Evolutionary conservation across 2,113 vertebrate species (phyloP), one percentile per base, ranked within the genome.

Genomic region (Oenanthe oenanthe): DNA sequence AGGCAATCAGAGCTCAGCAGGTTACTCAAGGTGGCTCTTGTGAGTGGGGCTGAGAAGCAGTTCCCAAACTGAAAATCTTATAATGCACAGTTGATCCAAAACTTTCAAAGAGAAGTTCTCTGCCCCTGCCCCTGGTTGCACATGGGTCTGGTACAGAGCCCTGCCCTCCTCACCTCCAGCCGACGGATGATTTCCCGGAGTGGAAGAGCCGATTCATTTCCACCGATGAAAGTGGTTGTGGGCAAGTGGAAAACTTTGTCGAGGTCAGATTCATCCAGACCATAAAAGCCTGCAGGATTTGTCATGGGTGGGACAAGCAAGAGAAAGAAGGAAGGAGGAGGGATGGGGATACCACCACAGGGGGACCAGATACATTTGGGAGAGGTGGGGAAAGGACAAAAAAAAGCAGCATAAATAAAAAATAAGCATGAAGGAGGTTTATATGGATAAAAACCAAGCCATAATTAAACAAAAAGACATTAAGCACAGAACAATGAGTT

Each of bases 191-290:
- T 99, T 95, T 99, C 99, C 36, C 98, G 98, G 42, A 99, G 98
- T 0, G 99, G 98, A 81, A 99, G 95, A 22, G 98, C 97, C 0
- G 97, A 98, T 86, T 99, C 98, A 7, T 95, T 98, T 53, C 99
- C 99, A 6, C 99, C 99, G 17, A 99, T 99, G 97, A 99, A 99
- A 10, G 99, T 99, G 85, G 99, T 99, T 29, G 98, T 99, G 81
- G 99, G 99, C 81, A 99, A 97, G 50, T 98, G 98, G 96, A 99
- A 99, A 70, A 99, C 98, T 80, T 99, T 99, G 98, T 99, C 99
- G 31, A 99, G 96, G 92, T 99, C 98, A 2, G 98, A 98, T 78
- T 99, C 99, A 4, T 98, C 96, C 90, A 99, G 97, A 31, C 99
- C 99, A 2, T 99, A 99, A 95, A 99, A 98, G 65, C 98, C 99